These are phyloP conservation scores for Sakesphorus luctuosus DNA, from an alignment of 2,113 vertebrate genomes.

Conservation along the genomic window DNA sequence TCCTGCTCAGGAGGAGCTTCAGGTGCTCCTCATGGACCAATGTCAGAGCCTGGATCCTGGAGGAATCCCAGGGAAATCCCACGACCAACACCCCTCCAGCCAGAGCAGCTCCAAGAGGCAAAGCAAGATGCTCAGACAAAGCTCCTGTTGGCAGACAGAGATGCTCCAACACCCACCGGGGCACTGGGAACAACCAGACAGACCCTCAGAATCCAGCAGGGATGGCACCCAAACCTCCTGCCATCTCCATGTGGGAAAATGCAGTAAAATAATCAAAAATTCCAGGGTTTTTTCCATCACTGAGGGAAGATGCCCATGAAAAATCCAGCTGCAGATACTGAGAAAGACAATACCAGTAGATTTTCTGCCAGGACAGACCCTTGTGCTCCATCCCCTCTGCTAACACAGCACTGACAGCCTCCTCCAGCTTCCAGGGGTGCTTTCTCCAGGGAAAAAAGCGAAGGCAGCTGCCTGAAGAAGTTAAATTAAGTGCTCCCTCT, in stretches of 20 bases:
- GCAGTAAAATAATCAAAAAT: not conserved
- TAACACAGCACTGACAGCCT: not conserved
- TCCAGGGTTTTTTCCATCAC: not conserved
- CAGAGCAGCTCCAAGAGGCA: not conserved
- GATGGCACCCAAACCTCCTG: not conserved
- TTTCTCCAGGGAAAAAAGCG: fast-evolving
- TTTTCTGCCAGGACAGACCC: not conserved
- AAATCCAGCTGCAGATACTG: not conserved
- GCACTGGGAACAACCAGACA: no score
- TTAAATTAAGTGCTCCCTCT: not conserved
- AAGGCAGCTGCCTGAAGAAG: not conserved
- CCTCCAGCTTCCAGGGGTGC: not conserved
- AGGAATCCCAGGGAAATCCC: not conserved
- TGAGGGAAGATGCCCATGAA: not conserved
- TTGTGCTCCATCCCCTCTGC: not conserved
- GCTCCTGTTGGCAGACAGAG: not conserved
- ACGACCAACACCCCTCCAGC: not conserved
- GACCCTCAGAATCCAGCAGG: not conserved
- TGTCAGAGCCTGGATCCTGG: not conserved
- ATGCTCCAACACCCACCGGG: fast-evolving
- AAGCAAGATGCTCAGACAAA: not conserved
- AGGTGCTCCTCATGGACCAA: not conserved
- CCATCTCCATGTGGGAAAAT: fast-evolving
- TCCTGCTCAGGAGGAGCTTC: not conserved
- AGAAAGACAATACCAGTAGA: not conserved